These are phyloP conservation scores for Brachyopa scutellaris DNA, from an alignment of 2,888 invertebrate species.

Conservation along the genomic window DNA sequence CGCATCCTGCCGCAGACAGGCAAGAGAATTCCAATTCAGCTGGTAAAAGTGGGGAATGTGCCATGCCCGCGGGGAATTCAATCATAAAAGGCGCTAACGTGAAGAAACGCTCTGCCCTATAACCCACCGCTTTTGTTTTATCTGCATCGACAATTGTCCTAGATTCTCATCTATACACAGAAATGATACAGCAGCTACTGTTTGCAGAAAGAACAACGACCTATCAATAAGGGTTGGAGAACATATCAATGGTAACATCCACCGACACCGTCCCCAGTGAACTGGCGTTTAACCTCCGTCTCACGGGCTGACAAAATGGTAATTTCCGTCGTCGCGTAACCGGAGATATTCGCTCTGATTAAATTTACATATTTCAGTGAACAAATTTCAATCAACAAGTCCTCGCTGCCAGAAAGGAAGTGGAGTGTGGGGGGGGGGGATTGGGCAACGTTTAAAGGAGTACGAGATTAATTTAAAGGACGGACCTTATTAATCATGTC, in stretches of 20 bases:
- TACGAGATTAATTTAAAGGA: conserved; percentile 20
- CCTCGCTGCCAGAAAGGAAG: background rate
- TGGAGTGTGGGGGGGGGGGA: background rate
- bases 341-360: conserved; percentile 39
- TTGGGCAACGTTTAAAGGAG: background rate
- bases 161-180: conserved; percentile 22
- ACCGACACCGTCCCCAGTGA: conserved; percentile 4
- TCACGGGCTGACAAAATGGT: conserved; percentile 33
- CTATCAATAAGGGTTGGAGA: conserved; percentile 51
- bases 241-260: conserved; percentile 22
- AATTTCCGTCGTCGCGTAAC: conserved; percentile 41
- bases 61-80: conserved; percentile 64
- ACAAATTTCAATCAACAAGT: conserved; percentile 69
- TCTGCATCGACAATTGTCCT: conserved; percentile 33
- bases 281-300: background rate
- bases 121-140: too few species aligned
- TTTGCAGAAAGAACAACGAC: background rate
- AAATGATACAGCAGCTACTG: conserved; percentile 25
- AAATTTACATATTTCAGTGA: conserved; percentile 69
- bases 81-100: conserved; percentile 63
- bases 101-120: conserved; percentile 19
- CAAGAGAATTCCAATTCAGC: conserved; percentile 31
- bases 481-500: conserved; percentile 50
- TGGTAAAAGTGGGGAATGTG: conserved; percentile 23
- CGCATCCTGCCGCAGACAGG: conserved; percentile 53